These are phyloP conservation scores for Sceloporus tristichus DNA, from an alignment of 2,113 vertebrate genomes.

Conservation along the genomic window DNA sequence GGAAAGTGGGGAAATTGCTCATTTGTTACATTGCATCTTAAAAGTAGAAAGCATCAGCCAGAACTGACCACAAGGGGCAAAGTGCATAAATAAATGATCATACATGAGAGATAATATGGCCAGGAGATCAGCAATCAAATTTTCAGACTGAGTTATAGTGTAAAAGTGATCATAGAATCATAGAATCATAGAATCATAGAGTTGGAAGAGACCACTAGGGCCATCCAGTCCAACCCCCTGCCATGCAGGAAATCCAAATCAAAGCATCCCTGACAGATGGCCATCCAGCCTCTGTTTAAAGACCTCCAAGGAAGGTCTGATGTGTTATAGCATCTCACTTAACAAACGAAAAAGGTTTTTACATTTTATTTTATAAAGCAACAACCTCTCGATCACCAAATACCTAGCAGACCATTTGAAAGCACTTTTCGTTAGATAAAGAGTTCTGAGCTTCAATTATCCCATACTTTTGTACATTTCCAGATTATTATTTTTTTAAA, in stretches of 20 bases:
- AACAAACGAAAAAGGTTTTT: background rate
- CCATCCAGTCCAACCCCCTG: no score
- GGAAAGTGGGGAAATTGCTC: background rate
- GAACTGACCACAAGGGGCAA: background rate
- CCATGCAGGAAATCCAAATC: no score
- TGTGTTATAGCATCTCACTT: background rate
- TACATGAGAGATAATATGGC: background rate
- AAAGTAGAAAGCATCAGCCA: background rate
- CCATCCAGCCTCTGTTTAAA: no score
- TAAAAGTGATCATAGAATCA: no score
- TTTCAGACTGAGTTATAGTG: background rate
- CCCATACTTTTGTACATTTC: accelerated
- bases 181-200: no score
- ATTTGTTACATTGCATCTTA: background rate
- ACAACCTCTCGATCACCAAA: background rate
- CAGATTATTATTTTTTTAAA: background rate
- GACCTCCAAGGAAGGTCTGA: no score
- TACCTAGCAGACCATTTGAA: accelerated
- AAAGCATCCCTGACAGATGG: no score
- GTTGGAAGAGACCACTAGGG: no score
- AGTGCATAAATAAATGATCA: background rate
- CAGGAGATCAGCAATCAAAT: background rate
- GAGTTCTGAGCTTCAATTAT: accelerated
- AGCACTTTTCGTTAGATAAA: background rate
- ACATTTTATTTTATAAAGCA: accelerated